Base-by-base conservation (phyloP, 2,113 vertebrate genomes). In the Nasalis larvatus region DNA sequence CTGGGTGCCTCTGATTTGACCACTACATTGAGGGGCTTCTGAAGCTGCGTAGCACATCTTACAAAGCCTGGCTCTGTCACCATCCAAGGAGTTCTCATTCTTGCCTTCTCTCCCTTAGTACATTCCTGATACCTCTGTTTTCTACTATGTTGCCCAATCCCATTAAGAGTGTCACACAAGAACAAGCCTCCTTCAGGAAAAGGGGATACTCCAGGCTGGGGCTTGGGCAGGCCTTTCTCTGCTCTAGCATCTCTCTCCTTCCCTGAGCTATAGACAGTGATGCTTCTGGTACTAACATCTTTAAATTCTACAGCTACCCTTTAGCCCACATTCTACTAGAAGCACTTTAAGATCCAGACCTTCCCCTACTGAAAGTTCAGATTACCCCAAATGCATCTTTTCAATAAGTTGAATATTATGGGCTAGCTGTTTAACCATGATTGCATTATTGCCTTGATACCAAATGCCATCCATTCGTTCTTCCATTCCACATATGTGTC, bases 281-380 rank as follows among this genome's bases (percentile, higher is more conserved):
- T 0, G 12, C 20, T 74, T 16, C 20, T 16, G 11, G 17, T 18
- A 11, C 30, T 8, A 27, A 87, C 0, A 0, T 69, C 66, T 82
- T 86, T 23, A 92, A 82, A 91, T 93, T 40, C 77, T 73, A 76
- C 6, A 92, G 74, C 89, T 74, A 21, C 17, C 30, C 4, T 89
- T 45, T 56, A 47, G 73, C 76, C 60, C 40, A 18, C 35, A 63
- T 71, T 78, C 25, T 23, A 35, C 40, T 25, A 89, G 37, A 40
- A 66, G 11, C 27, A 86, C 20, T 86, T 91, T 60, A 17, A 92
- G 47, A 71, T 58, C 52, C 40, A 68, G 27, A 37, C 20, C 47
- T 86, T 68, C 45, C 52, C 10, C 23, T 40, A 1, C 4, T 40
- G 27, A 71, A 92, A 86, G 54, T 30, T 86, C 54, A 93, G 45